phyloP scores from a whole-genome alignment of 2,888 invertebrate species.

The Nomada lathburiana region DNA sequence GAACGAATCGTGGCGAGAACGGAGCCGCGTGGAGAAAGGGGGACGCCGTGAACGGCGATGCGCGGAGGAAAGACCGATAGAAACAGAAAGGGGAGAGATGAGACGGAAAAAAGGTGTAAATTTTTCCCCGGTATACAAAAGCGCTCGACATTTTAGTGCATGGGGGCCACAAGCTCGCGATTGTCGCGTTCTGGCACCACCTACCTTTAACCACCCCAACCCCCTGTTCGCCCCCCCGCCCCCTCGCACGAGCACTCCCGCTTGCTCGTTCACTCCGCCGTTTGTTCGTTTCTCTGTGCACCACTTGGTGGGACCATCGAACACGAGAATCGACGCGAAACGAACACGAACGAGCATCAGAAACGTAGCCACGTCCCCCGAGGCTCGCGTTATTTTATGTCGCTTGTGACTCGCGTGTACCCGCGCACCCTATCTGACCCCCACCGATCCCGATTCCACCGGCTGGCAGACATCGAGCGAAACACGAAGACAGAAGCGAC shows the following conservation, averaged over 20 bases:
- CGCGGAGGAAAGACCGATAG: background rate
- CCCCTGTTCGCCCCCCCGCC: background rate
- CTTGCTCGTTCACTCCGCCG: background rate
- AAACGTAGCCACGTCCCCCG: slow-evolving; percentile 59
- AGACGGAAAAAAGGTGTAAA: slow-evolving; percentile 53
- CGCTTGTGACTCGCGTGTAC: slow-evolving; percentile 66
- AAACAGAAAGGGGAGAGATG: slow-evolving; percentile 25
- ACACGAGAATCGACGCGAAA: slow-evolving; percentile 51
- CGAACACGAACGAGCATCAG: slow-evolving; percentile 47
- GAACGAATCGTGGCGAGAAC: background rate
- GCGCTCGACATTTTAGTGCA: slow-evolving; percentile 62
- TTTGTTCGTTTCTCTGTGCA: slow-evolving; percentile 1
- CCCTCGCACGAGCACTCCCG: background rate
- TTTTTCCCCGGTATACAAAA: slow-evolving; percentile 63
- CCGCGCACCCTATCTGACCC: background rate
- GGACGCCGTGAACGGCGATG: no score
- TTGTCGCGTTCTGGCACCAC: slow-evolving; percentile 56
- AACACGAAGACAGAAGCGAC: slow-evolving; percentile 52
- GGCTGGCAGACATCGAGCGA: slow-evolving; percentile 55
- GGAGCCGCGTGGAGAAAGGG: background rate
- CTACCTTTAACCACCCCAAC: slow-evolving; percentile 22
- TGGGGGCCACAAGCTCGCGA: slow-evolving; percentile 45
- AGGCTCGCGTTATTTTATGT: slow-evolving; percentile 74
- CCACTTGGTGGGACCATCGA: slow-evolving; percentile 17
- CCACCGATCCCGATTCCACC: slow-evolving; percentile 14